Percentiles rank a stretch among this genome's conserved stretches.
phyloP scores from a whole-genome alignment of 2,113 vertebrate species.

The Terrapene triunguis region DNA sequence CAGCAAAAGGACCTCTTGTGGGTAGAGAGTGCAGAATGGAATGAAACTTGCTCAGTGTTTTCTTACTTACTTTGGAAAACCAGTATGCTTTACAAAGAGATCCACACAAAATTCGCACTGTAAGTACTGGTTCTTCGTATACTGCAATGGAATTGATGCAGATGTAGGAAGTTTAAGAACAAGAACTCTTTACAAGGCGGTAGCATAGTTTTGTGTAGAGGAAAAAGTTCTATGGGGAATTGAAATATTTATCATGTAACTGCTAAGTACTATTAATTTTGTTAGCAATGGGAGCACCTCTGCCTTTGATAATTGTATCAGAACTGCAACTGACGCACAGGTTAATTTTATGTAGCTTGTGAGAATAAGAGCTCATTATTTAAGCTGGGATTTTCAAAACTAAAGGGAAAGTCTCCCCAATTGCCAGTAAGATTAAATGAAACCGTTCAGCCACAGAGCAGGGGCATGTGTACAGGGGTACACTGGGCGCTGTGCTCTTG shows the following conservation, averaged over 20 bases:
- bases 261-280: background rate
- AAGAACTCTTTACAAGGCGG: background rate
- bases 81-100: background rate
- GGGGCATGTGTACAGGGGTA: no score
- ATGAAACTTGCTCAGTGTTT: background rate
- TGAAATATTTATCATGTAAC: background rate
- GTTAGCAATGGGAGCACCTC: background rate
- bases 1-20: background rate
- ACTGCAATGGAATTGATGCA: background rate
- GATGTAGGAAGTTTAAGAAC: background rate
- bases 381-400: background rate
- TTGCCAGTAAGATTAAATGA: no score
- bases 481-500: no score
- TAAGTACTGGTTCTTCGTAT: background rate
- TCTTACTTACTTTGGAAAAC: background rate
- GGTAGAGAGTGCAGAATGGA: background rate
- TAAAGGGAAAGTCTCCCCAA: background rate
- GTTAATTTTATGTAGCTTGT: background rate
- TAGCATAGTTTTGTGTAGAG: background rate
- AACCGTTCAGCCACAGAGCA: background rate
- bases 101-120: background rate
- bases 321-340: background rate
- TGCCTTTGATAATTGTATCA: background rate
- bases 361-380: background rate
- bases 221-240: background rate